Conservation (phyloP, 2,113 vertebrate genomes). For the Dolichotis patagonum region DNA sequence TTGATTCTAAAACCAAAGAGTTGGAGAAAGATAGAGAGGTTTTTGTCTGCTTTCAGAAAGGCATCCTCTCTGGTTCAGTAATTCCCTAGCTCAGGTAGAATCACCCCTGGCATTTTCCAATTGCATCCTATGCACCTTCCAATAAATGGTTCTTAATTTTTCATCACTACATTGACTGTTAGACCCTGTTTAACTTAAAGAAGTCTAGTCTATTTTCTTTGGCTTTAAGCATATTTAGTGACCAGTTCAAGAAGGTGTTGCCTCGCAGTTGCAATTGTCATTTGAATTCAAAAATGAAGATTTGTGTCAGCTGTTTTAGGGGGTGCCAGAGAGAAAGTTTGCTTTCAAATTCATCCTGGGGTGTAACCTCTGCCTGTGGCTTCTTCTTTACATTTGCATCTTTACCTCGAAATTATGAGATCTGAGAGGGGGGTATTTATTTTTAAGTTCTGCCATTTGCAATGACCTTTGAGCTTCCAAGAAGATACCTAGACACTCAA, state of each 20-base stretch:
- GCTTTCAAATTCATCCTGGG: constrained; percentile 38
- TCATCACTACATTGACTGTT: neutral
- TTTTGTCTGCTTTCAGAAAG: constrained; percentile 24
- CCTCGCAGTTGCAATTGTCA: constrained; percentile 48
- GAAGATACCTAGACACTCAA: constrained; percentile 49
- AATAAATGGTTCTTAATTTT: constrained; percentile 33
- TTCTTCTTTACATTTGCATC: constrained; percentile 38
- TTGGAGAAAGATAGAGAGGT: neutral
- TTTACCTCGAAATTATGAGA: constrained; percentile 64
- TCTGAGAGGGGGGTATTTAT: neutral
- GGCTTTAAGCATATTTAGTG: constrained; percentile 14
- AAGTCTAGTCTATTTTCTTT: constrained; percentile 36
- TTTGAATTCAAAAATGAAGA: constrained; percentile 67
- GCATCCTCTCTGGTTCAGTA: neutral
- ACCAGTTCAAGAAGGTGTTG: constrained; percentile 54
- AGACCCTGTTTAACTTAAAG: constrained; percentile 32
- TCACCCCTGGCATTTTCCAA: neutral
- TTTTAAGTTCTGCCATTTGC: constrained; percentile 53
- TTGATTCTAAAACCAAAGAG: neutral
- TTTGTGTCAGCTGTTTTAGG: constrained; percentile 49
- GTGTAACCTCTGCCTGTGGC: constrained; percentile 28
- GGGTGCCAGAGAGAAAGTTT: constrained; percentile 56
- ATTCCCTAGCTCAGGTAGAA: neutral
- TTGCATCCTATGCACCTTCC: neutral
- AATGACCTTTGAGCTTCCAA: constrained; percentile 52